Evolutionary conservation across 1,140 invertebrate species (phyloP).

Genomic region (Manduca sexta): DNA sequence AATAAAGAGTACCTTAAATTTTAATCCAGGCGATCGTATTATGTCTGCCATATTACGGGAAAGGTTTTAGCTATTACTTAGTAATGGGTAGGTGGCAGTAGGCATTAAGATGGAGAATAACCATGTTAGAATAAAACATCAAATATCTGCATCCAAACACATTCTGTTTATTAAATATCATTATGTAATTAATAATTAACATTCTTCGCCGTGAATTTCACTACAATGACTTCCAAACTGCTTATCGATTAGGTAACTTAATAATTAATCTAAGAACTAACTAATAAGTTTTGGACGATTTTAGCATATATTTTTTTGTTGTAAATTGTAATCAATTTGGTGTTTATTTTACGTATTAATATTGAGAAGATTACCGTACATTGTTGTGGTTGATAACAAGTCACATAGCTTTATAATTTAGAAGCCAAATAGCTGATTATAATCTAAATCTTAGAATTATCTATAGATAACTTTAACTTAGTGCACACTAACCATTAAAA

Average conservation of each 20-base stretch:
- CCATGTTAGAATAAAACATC: slow-evolving; percentile 19
- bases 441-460: slow-evolving; percentile 29
- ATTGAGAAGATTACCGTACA: neutral
- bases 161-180: slow-evolving; percentile 60
- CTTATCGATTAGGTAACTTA: slow-evolving; percentile 54
- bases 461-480: slow-evolving; percentile 40
- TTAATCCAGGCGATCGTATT: no score
- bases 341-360: neutral
- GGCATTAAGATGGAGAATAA: neutral
- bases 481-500: slow-evolving; percentile 43
- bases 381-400: slow-evolving; percentile 7
- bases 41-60: no score
- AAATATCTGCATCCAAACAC: slow-evolving; percentile 50
- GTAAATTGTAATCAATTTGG: neutral
- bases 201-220: slow-evolving; percentile 39
- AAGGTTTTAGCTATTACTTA: no score
- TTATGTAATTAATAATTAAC: slow-evolving; percentile 38
- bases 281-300: slow-evolving; percentile 10
- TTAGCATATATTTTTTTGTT: slow-evolving; percentile 5
- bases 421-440: slow-evolving; percentile 22
- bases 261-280: slow-evolving; percentile 32
- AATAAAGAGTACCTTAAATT: no score
- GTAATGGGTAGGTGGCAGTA: neutral
- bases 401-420: slow-evolving; percentile 25
- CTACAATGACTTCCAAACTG: slow-evolving; percentile 64